A percentile compares a stretch with the other conserved stretches of the same genome.
phyloP scores from a whole-genome alignment of 2,113 vertebrate genomes.

The Passer montanus region DNA sequence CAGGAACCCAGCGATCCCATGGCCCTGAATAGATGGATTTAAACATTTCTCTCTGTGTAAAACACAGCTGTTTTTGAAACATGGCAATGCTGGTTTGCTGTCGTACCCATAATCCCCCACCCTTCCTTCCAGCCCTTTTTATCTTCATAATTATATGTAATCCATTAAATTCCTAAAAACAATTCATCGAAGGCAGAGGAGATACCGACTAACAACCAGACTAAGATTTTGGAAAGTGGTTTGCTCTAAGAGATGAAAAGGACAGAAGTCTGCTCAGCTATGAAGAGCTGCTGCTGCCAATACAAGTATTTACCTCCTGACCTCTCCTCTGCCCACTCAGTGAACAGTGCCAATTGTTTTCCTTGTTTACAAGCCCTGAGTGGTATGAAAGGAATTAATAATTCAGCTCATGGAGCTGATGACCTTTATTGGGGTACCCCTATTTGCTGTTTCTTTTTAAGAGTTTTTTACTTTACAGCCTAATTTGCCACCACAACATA shows the following conservation, averaged over 20 bases:
- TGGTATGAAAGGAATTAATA: conserved; percentile 82
- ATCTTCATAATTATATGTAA: not conserved
- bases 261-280: conserved; percentile 46
- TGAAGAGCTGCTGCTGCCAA: conserved; percentile 81
- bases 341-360: conserved; percentile 85
- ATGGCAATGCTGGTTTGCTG: not conserved
- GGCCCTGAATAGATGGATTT: not conserved
- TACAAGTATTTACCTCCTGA: conserved; percentile 84
- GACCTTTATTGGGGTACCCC: conserved; percentile 79
- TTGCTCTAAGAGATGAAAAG: conserved; percentile 40
- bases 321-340: conserved; percentile 78
- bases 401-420: conserved; percentile 74
- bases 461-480: conserved; percentile 86
- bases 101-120: not conserved
- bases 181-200: not conserved
- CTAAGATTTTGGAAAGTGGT: conserved; percentile 14
- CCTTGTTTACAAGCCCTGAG: conserved; percentile 83
- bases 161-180: not conserved
- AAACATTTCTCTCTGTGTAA: not conserved
- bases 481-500: conserved; percentile 84
- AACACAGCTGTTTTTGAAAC: not conserved
- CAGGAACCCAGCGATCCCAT: rapidly evolving
- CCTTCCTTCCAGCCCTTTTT: not conserved
- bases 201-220: not conserved
- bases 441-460: conserved; percentile 68